Percentiles rank a stretch among this genome's conserved stretches.
These are phyloP conservation scores for Clunio marinus DNA, from an alignment of 2,888 invertebrate species.

Conservation along the genomic window DNA sequence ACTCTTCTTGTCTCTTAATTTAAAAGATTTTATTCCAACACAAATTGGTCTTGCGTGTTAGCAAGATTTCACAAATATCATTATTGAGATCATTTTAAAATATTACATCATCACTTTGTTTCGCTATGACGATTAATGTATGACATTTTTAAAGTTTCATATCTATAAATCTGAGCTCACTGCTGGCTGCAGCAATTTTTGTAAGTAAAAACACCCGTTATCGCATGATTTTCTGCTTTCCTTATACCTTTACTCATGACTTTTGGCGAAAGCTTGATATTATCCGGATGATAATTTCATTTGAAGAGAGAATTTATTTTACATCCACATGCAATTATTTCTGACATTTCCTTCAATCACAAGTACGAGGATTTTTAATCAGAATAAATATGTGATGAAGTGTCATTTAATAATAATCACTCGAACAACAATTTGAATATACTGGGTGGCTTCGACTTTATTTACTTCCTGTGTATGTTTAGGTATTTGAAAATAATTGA, in stretches of 20 bases:
- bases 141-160: neutral
- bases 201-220: neutral
- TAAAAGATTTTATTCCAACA: neutral
- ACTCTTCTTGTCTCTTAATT: neutral
- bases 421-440: too few relatives aligned
- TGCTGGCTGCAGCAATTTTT: neutral
- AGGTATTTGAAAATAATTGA: too few relatives aligned
- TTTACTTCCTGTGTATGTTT: too few relatives aligned
- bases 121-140: neutral
- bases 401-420: too few relatives aligned
- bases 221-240: neutral
- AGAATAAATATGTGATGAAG: too few relatives aligned
- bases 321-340: too few relatives aligned
- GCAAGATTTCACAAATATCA: conserved; percentile 11
- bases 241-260: too few relatives aligned
- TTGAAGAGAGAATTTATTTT: neutral
- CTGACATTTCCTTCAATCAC: too few relatives aligned
- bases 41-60: conserved; percentile 14
- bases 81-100: conserved; percentile 14
- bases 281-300: neutral
- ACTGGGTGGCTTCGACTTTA: too few relatives aligned
- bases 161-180: too few relatives aligned
- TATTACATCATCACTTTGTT: conserved; percentile 22
- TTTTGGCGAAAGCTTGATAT: neutral
- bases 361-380: too few relatives aligned